Evolutionary conservation across 2,113 vertebrate species (phyloP), one percentile per base, ranked within the genome.

Genomic region (Rhadina sibilatrix): DNA sequence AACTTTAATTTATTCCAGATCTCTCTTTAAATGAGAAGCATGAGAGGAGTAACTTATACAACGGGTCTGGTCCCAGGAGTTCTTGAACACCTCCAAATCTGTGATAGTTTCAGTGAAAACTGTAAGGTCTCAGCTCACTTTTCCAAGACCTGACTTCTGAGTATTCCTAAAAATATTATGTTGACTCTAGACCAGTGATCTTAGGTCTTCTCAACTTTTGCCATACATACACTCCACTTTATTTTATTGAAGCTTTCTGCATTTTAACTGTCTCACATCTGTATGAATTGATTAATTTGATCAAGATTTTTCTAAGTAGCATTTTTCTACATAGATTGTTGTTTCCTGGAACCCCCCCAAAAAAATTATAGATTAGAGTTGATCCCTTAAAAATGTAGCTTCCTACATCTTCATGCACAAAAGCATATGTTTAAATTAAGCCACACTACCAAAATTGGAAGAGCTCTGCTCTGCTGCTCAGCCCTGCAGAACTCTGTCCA

Each of bases 1-100:
- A 63, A 22, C 59, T 30, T 78, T 96, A 91, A 91, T 94, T 93
- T 93, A 93, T 96, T 96, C 92, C 93, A 87, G 76, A 81, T 75
- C 20, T 93, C 79, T 23, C n/a, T 93, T 68, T 75, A 89, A 96
- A 95, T 86, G 37, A 90, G 88, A 89, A 82, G 37, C 37, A 81
- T 70, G 40, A 86, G 93, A 92, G 94, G 75, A 88, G 27, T 65
- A 75, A 79, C 40, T 84, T 87, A 87, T 90, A 93, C 85, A 96
- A 81, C 50, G 25, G 24, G 3, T 66, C 76, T 70, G 25, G 18
- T 90, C 90, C 65, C 76, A 60, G 68, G 60, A 94, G 88, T 42
- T 84, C 44, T 71, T 84, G 44, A 77, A 74, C 75, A 93, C 28
- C 78, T 88, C 40, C 15, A 75, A 54, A 80, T 83, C 38, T 7